Evolutionary conservation across 2,113 vertebrate species (phyloP).

Genomic region (Meles meles): DNA sequence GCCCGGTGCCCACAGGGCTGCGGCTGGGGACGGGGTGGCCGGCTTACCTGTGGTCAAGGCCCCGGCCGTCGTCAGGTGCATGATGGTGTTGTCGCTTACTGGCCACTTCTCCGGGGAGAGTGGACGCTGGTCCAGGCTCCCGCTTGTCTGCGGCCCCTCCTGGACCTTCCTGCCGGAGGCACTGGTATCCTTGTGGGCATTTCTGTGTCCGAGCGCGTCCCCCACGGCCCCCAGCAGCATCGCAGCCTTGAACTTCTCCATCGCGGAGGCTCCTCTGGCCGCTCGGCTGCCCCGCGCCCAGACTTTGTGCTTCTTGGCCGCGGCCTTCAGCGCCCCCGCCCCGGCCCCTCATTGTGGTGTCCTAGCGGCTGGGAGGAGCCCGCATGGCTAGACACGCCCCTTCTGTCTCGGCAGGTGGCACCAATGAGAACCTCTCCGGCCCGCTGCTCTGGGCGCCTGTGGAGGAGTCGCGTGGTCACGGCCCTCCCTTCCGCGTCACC

Average conservation of each 20-base stretch:
- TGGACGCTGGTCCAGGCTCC: conserved; percentile 88
- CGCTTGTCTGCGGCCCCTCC: conserved; percentile 87
- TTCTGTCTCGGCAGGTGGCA: conserved; percentile 80
- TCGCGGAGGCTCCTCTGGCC: conserved; percentile 53
- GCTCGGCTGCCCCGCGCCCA: fast-evolving
- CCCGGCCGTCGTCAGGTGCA: conserved; percentile 95
- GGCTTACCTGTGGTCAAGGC: conserved; percentile 92
- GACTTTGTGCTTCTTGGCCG: conserved; percentile 65
- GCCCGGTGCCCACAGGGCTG: background rate
- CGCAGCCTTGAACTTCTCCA: conserved; percentile 95
- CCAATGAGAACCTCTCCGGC: background rate
- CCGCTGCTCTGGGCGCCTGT: background rate
- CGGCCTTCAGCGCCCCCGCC: conserved; percentile 54
- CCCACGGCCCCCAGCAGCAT: conserved; percentile 91
- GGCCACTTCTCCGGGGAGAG: conserved; percentile 92
- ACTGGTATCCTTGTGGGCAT: conserved; percentile 86
- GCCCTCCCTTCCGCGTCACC: background rate
- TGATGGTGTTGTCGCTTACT: conserved; percentile 91
- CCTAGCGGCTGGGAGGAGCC: conserved; percentile 77
- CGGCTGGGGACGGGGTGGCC: background rate
- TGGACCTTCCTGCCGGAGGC: conserved; percentile 87
- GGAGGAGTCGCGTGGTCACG: background rate
- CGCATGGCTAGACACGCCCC: conserved; percentile 87
- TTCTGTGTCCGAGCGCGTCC: conserved; percentile 91
- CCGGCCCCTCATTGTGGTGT: too few species aligned